Evolutionary conservation across 2,888 invertebrate species (phyloP), one percentile per base, ranked within the genome.

Genomic region (Oscheius onirici): DNA sequence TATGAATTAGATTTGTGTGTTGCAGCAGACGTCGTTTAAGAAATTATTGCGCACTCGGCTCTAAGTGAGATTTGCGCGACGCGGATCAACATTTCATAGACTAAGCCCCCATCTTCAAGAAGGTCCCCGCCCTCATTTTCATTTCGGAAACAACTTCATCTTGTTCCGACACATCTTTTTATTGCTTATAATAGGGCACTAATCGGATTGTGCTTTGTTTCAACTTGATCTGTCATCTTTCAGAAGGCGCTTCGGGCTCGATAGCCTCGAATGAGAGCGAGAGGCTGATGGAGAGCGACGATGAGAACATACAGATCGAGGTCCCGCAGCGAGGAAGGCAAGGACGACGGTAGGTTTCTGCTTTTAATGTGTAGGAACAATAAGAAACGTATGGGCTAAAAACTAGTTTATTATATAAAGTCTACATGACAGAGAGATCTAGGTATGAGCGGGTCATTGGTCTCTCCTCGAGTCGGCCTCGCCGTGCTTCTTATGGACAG

Each of bases 221-320:
- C 34, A 34, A 34, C 3, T 8, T 34, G 34, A 34, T 34, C 34
- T 34, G 8, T 8, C 34, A 34, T 34, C 34, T 63, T 63, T 28
- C 68, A 41, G 55, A 52, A 51, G 46, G 54, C 10, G 26, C 66
- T 15, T 34, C 66, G 26, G 71, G 49, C n/a, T 63, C 65, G 17
- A 34, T 52, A 22, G 57, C 57, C 51, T 79, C 81, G 28, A 80
- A 79, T 74, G 84, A 84, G 66, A 82, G 77, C 60, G 80, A 81
- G 68, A 73, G 83, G 61, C 78, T 83, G 66, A 84, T 83, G 84
- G 83, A 81, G 58, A 78, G 79, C 54, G 81, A 84, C 57, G 81
- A 84, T 71, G 81, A 83, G 71, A 80, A 76, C 61, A 79, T 78
- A 69, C 82, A 78, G 74, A 77, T 80, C 73, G 76, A 78, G 60